Conservation (phyloP, 1,140 invertebrate species). For the Heliconius congener region DNA sequence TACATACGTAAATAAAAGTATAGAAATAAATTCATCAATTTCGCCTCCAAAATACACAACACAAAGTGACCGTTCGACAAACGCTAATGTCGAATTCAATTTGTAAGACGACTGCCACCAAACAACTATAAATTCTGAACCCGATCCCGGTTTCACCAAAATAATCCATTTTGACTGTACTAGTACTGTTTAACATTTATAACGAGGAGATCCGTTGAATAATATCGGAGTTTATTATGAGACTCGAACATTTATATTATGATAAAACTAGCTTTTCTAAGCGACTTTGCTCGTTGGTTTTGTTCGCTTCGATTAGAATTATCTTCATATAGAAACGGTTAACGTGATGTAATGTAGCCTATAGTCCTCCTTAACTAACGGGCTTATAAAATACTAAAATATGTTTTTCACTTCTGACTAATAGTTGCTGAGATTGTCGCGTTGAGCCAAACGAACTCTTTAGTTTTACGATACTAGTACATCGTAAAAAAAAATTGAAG, state of each 20-base stretch:
- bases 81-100: conserved; percentile 10
- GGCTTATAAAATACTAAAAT: too few relatives aligned
- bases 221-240: not conserved
- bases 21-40: not conserved
- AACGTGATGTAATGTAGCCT: too few relatives aligned
- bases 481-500: too few relatives aligned
- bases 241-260: not conserved
- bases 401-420: too few relatives aligned
- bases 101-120: conserved; percentile 12
- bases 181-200: conserved; percentile 8
- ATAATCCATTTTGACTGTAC: conserved; percentile 11
- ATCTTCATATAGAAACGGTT: too few relatives aligned
- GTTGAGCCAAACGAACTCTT: too few relatives aligned
- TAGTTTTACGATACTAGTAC: too few relatives aligned
- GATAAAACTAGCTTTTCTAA: not conserved
- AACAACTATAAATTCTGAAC: conserved; percentile 4
- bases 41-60: not conserved
- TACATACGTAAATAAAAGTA: not conserved
- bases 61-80: not conserved
- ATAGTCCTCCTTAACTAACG: too few relatives aligned
- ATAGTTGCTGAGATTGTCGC: too few relatives aligned
- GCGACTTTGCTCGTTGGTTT: too few relatives aligned
- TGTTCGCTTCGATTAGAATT: too few relatives aligned
- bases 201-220: conserved; percentile 9
- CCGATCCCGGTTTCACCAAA: conserved; percentile 4